Base-by-base conservation (phyloP, 2,113 vertebrate species). In the Xiphophorus maculatus region DNA sequence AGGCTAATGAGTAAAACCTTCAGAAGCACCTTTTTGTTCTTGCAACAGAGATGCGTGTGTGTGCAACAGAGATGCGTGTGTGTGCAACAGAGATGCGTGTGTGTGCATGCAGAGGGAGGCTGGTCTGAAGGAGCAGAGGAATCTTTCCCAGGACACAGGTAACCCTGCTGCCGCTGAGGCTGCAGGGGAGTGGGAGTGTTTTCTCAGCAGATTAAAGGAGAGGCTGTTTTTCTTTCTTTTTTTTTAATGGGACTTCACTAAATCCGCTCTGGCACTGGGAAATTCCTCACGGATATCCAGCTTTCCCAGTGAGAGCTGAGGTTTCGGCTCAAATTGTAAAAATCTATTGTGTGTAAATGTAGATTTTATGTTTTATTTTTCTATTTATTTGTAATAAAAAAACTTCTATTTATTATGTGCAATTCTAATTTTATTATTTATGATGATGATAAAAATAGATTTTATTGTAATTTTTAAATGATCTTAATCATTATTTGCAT, bases 141-240 rank as follows among this genome's bases (percentile, higher is more conserved):
- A 74, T 80, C 76, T 84, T 69, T 9, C 28, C 74, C 74, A 79
- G 80, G 66, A 76, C 77, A 27, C 22, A 74, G 84, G 85, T 81
- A 71, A 81, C 74, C 74, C 78, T 78, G 79, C 77, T 40, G 32
- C 40, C 67, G 64, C 68, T 35, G 33, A 1, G 60, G 58, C 81
- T 37, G 35, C 70, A 62, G 66, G 60, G 17, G 67, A 79, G 74
- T 72, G 82, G 74, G 83, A 83, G 74, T 81, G 74, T 88, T 89
- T 88, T 65, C 76, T 76, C 14, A 44, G 85, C 65, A 65, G 76
- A 80, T 73, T 78, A 82, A 25, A 75, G 66, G 63, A 28, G 66
- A 67, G 67, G 35, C 35, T n/a, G 61, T 74, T 63, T 79, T 37
- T 11, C 10, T 37, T 37, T 11, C 35, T 37, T 37, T 37, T 37